A percentile compares a stretch with the other conserved stretches of the same genome.
These are phyloP conservation scores for Lordiphosa fenestrarum DNA, from an alignment of 2,888 invertebrate genomes.

Conservation along the genomic window DNA sequence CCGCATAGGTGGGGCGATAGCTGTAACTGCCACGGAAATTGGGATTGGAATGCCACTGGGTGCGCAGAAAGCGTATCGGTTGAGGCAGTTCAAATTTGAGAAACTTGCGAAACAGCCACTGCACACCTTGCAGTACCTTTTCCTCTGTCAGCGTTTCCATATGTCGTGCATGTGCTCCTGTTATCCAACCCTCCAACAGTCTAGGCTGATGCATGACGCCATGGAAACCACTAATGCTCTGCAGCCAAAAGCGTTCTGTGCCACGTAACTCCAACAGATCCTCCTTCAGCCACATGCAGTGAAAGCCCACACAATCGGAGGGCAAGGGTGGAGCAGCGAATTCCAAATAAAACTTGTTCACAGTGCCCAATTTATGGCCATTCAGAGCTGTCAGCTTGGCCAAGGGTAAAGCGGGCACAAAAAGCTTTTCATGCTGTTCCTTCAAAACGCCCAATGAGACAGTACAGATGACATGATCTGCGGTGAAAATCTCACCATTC, in stretches of 20 bases:
- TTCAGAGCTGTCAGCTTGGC: slow-evolving; percentile 81
- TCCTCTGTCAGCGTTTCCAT: slow-evolving; percentile 83
- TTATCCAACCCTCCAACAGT: slow-evolving; percentile 86
- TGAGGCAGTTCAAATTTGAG: slow-evolving; percentile 57
- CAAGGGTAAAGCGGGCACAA: slow-evolving; percentile 81
- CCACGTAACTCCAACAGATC: slow-evolving; percentile 75
- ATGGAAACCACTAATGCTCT: slow-evolving; percentile 84
- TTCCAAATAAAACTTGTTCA: slow-evolving; percentile 84
- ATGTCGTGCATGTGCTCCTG: slow-evolving; percentile 83
- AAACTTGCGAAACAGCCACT: slow-evolving; percentile 72
- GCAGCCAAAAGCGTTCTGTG: slow-evolving; percentile 82
- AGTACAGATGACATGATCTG: slow-evolving; percentile 84
- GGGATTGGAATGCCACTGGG: slow-evolving; percentile 85
- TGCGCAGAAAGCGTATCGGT: slow-evolving; percentile 79
- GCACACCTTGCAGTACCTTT: slow-evolving; percentile 68
- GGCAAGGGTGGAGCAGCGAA: slow-evolving; percentile 83
- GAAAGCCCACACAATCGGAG: slow-evolving; percentile 80
- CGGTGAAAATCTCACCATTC: slow-evolving; percentile 79
- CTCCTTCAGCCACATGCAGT: slow-evolving; percentile 82
- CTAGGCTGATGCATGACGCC: slow-evolving; percentile 83
- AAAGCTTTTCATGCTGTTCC: slow-evolving; percentile 77
- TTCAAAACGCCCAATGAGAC: slow-evolving; percentile 84
- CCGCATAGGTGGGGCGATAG: slow-evolving; percentile 82
- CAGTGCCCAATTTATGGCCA: slow-evolving; percentile 83
- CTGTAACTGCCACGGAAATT: slow-evolving; percentile 85